Base-by-base conservation (phyloP, 2,888 invertebrate genomes). In the Diarsia mendica region DNA sequence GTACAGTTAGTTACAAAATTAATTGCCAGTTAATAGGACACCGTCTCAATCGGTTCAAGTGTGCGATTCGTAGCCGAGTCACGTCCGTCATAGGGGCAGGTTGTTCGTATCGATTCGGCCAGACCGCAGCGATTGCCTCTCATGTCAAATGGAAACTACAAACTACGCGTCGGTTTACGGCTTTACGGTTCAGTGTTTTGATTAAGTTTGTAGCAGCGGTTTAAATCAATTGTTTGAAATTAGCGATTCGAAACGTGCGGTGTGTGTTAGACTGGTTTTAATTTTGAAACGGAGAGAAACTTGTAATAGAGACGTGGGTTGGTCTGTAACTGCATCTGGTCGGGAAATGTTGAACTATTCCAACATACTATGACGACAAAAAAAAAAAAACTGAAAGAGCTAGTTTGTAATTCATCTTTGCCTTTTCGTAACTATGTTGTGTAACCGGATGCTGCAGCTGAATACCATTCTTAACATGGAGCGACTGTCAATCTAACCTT, bases 51-150 rank as follows among this genome's bases (percentile, higher is more conserved):
- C 71, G 77, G 83, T 76, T 85, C 70, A 68, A 77, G 85, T 73
- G 65, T 73, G 71, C 78, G 72, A 82, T 89, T 71, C 63, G 81
- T 85, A 91, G 85, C 84, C 79, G 63, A 83, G 82, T 85, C 91
- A 91, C 91, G 91, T 90, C 79, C 74, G 69, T 75, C 88, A 90
- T 91, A 88, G 84, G 90, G 91, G 91, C 88, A 87, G 88, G 86
- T 85, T 84, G 86, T 84, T 80, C 80, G 80, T 88, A 90, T 91
- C 86, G 90, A 87, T 89, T 84, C 75, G 67, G 46, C 68, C 69
- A 75, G 73, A 82, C 83, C 78, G 73, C 81, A 79, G 66, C 69
- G 75, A 67, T 77, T 77, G 67, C 80, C 61, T 67, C 76, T 75
- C 76, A 79, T 81, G 75, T 72, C 82, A 84, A 83, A 79, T 68